Percentiles rank a stretch among this genome's conserved stretches.
Conservation (phyloP, 2,888 invertebrate genomes). For the Dryobotodes eremita region DNA sequence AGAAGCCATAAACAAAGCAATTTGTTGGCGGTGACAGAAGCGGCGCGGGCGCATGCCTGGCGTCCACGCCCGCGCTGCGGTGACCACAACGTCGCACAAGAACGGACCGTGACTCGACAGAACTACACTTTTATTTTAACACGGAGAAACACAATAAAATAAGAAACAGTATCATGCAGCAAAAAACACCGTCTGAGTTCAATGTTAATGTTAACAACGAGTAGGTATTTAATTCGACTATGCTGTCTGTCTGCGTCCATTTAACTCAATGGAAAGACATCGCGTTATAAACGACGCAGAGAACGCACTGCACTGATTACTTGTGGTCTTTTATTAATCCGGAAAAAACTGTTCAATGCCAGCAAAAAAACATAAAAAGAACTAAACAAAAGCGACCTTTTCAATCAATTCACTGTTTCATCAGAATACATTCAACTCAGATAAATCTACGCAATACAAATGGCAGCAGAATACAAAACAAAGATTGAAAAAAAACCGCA, state of each 20-base stretch:
- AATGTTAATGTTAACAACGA: constrained; percentile 36
- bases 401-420: constrained; percentile 40
- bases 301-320: constrained; percentile 36
- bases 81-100: constrained; percentile 64
- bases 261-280: constrained; percentile 50
- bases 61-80: constrained; percentile 59
- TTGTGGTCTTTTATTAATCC: constrained; percentile 29
- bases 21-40: constrained; percentile 75
- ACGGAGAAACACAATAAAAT: constrained; percentile 66
- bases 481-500: neutral
- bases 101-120: constrained; percentile 71
- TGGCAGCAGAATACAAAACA: constrained; percentile 17
- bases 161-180: constrained; percentile 62
- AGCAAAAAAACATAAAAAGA: constrained; percentile 31
- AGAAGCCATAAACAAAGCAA: constrained; percentile 81
- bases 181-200: constrained; percentile 35
- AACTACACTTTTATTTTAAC: constrained; percentile 68
- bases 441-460: constrained; percentile 31
- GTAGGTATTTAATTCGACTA: constrained; percentile 39
- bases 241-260: constrained; percentile 34
- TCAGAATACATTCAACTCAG: constrained; percentile 48
- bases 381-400: constrained; percentile 41
- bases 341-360: constrained; percentile 34
- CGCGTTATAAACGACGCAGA: constrained; percentile 37
- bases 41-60: constrained; percentile 68